Conservation (phyloP, 2,888 invertebrate species). For the Erebia palarica region DNA sequence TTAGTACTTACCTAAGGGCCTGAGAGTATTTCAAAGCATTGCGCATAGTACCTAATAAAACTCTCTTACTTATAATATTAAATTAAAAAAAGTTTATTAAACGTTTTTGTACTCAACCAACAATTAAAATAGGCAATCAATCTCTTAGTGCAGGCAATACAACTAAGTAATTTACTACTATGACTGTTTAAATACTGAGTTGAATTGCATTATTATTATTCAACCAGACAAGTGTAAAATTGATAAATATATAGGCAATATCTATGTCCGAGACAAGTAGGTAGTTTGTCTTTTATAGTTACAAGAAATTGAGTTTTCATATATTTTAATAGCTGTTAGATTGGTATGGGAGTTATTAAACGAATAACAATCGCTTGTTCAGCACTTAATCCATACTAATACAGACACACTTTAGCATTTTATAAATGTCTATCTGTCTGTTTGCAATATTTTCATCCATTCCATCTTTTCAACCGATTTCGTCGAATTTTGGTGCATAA, state of each 20-base stretch:
- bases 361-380: neutral
- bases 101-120: neutral
- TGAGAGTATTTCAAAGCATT: too few species aligned
- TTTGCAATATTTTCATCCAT: too few species aligned
- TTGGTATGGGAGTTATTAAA: constrained; percentile 6
- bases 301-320: constrained; percentile 38
- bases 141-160: constrained; percentile 26
- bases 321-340: neutral
- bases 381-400: too few species aligned
- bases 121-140: neutral
- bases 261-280: constrained; percentile 27
- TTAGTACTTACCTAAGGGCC: too few species aligned
- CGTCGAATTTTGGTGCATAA: too few species aligned
- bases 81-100: too few species aligned
- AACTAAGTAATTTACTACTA: constrained; percentile 29
- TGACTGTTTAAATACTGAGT: neutral
- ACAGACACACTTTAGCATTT: too few species aligned
- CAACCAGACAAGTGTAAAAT: constrained; percentile 40
- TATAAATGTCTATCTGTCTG: too few species aligned
- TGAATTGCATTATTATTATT: constrained; percentile 33
- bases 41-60: too few species aligned
- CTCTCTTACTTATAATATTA: too few species aligned
- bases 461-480: too few species aligned
- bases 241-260: constrained; percentile 39
- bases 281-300: constrained; percentile 33